These are phyloP conservation scores for Protomyctophum bolini DNA, from an alignment of 2,113 vertebrate species.

Conservation along the genomic window DNA sequence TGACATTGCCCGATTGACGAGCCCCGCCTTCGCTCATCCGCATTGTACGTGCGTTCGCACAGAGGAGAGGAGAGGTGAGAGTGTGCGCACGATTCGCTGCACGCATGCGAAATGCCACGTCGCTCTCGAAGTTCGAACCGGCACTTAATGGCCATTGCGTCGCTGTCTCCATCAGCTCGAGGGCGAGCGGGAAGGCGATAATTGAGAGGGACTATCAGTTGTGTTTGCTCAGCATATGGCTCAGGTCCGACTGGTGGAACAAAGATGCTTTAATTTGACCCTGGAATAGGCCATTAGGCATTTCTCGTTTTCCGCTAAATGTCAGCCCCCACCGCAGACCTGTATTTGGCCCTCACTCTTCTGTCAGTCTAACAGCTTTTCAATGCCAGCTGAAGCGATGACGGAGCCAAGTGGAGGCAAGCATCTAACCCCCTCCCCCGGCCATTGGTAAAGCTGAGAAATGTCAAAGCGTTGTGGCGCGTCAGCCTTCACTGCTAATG, in stretches of 20 bases:
- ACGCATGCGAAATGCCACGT: too few species aligned
- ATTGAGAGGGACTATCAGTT: constrained; percentile 40
- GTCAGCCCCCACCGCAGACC: constrained; percentile 45
- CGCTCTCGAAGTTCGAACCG: too few species aligned
- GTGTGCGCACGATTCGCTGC: too few species aligned
- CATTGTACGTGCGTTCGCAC: too few species aligned
- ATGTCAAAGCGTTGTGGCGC: constrained; percentile 46
- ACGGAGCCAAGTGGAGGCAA: constrained; percentile 16
- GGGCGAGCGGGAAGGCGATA: constrained; percentile 28
- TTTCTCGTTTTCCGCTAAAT: constrained; percentile 57
- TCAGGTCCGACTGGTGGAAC: constrained; percentile 40
- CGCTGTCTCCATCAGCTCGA: constrained; percentile 43
- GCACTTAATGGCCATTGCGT: constrained; percentile 15
- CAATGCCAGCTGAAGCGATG: constrained; percentile 24
- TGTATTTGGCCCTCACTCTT: constrained; percentile 18
- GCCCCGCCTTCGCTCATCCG: background rate
- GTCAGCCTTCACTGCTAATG: constrained; percentile 44
- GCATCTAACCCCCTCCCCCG: constrained; percentile 24
- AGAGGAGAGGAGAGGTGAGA: too few species aligned
- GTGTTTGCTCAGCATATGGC: constrained; percentile 51
- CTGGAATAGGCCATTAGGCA: constrained; percentile 42
- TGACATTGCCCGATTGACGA: constrained; percentile 15
- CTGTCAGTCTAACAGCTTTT: constrained; percentile 22
- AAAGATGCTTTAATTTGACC: constrained; percentile 45
- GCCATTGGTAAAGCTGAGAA: constrained; percentile 44